Evolutionary conservation across 37 sponge, comb jelly and placozoan species (phyloP).

Genomic region (Beroe ovata): DNA sequence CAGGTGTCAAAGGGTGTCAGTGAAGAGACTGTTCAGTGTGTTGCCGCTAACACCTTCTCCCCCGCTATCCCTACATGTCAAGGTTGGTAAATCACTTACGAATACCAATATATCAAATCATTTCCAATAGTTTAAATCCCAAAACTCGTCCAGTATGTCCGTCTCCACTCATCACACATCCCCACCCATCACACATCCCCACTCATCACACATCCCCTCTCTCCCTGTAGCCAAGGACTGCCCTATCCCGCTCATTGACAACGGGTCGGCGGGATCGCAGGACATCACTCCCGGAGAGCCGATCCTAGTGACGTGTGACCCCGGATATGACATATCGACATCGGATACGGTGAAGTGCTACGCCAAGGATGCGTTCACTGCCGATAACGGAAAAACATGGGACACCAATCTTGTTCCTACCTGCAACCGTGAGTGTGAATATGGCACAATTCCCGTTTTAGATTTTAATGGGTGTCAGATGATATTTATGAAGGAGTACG

Average conservation of each 20-base stretch:
- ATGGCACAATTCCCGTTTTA: too few relatives aligned
- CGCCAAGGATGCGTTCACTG: neutral
- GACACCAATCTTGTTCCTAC: neutral
- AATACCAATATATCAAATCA: too few relatives aligned
- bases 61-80: neutral
- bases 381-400: neutral
- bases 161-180: too few relatives aligned
- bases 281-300: neutral
- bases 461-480: too few relatives aligned
- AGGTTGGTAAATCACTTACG: too few relatives aligned
- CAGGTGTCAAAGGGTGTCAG: neutral
- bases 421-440: constrained; percentile 25
- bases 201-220: neutral
- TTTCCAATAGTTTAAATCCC: too few relatives aligned
- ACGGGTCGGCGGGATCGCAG: neutral
- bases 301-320: neutral
- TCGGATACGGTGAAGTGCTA: neutral
- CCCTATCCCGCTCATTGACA: neutral
- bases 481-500: too few relatives aligned
- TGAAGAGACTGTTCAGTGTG: neutral
- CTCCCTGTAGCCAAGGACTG: constrained; percentile 11
- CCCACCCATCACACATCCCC: neutral
- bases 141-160: too few relatives aligned
- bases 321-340: neutral
- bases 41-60: neutral